A percentile compares a stretch with the other conserved stretches of the same genome.
Conservation (phyloP, 2,113 vertebrate species). For the Ranitomeya imitator region DNA sequence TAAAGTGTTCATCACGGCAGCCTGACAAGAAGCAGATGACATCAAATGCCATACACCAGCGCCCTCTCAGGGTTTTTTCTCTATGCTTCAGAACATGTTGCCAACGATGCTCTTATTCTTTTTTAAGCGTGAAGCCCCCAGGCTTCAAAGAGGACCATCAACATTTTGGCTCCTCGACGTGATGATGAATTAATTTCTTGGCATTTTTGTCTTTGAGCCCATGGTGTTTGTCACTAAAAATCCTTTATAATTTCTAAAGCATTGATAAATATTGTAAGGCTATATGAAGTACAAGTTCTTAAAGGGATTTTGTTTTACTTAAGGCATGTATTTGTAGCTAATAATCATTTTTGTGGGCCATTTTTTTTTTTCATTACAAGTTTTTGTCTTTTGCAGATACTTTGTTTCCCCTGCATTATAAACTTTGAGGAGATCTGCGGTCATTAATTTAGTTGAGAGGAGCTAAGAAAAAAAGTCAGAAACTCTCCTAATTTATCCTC, state of each 20-base stretch:
- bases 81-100: not conserved
- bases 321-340: too few species aligned
- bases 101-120: not conserved
- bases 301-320: not conserved
- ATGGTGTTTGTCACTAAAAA: not conserved
- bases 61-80: not conserved
- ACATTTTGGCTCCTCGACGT: not conserved
- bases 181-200: not conserved
- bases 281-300: not conserved
- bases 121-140: not conserved
- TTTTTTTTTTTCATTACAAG: too few species aligned
- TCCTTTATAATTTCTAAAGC: not conserved
- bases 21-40: slow-evolving; percentile 24
- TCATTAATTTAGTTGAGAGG: too few species aligned
- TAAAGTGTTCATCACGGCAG: slow-evolving; percentile 25
- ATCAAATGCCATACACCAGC: slow-evolving; percentile 8
- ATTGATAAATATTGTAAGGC: not conserved
- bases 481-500: too few species aligned
- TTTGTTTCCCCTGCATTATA: too few species aligned
- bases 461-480: too few species aligned
- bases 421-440: too few species aligned
- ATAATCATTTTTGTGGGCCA: too few species aligned
- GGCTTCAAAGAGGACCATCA: not conserved
- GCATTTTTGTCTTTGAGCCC: not conserved
- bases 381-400: too few species aligned